These are phyloP conservation scores for Drosophila atripex DNA, from an alignment of 2,888 invertebrate species.

Conservation along the genomic window DNA sequence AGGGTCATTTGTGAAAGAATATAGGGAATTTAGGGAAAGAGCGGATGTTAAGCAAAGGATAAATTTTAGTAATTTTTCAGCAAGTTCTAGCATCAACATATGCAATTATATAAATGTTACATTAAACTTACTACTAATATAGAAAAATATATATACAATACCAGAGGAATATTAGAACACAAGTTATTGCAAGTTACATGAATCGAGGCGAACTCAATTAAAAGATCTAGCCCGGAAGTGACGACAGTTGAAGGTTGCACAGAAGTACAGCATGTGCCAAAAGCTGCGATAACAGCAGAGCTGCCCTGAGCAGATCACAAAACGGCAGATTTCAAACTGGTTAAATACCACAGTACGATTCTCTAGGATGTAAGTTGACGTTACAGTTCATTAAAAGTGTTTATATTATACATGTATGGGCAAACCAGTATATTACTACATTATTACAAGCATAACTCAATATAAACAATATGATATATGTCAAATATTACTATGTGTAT, in stretches of 20 bases:
- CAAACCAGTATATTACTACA: conserved; percentile 55
- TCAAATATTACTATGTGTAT: conserved; percentile 56
- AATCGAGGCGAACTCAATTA: conserved; percentile 64
- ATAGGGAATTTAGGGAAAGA: conserved; percentile 15
- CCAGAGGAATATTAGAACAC: conserved; percentile 34
- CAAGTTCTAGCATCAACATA: conserved; percentile 40
- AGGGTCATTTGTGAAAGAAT: conserved; percentile 63
- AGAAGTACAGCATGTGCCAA: conserved; percentile 66
- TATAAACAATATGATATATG: conserved; percentile 48
- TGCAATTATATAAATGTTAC: conserved; percentile 64
- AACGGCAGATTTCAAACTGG: conserved; percentile 29
- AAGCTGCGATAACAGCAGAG: conserved; percentile 41
- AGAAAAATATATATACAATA: conserved; percentile 25
- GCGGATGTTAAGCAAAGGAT: conserved; percentile 44
- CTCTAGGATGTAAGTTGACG: conserved; percentile 69
- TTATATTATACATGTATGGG: conserved; percentile 60
- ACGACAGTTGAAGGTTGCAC: conserved; percentile 39
- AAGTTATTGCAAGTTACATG: conserved; percentile 34
- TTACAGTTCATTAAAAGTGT: conserved; percentile 67
- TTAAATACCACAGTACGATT: conserved; percentile 47
- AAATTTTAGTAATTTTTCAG: conserved; percentile 60
- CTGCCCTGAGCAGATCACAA: conserved; percentile 26
- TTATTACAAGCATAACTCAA: conserved; percentile 38
- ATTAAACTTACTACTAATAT: conserved; percentile 43
- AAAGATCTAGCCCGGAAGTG: conserved; percentile 45